phyloP scores from a whole-genome alignment of 2,888 invertebrate genomes.

The Nephrotoma flavescens region DNA sequence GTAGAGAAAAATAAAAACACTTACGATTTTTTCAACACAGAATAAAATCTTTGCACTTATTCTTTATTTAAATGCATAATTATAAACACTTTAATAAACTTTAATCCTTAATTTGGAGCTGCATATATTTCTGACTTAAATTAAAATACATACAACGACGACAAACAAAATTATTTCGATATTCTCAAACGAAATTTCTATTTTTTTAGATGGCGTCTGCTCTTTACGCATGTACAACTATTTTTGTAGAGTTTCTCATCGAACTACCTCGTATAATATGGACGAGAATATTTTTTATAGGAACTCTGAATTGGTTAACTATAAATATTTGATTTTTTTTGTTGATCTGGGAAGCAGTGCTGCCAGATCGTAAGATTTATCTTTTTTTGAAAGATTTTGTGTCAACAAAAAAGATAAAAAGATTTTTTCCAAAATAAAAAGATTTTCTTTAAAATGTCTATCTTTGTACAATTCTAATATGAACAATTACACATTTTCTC shows the following conservation, averaged over 20 bases:
- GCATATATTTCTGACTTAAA: not conserved
- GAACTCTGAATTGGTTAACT: not conserved
- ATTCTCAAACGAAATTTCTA: slow-evolving; percentile 14
- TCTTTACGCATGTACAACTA: slow-evolving; percentile 17
- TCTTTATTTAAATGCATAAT: not conserved
- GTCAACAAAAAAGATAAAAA: no score
- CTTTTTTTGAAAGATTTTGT: no score
- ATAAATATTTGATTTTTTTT: no score
- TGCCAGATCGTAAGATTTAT: no score
- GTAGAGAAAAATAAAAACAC: not conserved
- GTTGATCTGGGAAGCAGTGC: no score
- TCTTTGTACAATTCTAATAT: no score
- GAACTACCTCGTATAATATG: not conserved
- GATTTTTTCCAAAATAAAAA: no score
- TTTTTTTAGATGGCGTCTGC: slow-evolving; percentile 19
- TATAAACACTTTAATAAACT: not conserved
- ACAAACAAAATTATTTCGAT: not conserved
- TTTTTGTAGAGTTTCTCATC: not conserved
- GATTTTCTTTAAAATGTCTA: no score
- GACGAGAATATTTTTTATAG: not conserved
- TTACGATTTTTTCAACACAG: not conserved
- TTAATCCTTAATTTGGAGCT: not conserved
- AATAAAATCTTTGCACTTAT: not conserved
- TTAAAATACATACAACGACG: not conserved
- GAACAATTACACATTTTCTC: no score